These are phyloP conservation scores for Aphelenchoides bicaudatus DNA, from an alignment of 2,888 invertebrate genomes.

Conservation along the genomic window DNA sequence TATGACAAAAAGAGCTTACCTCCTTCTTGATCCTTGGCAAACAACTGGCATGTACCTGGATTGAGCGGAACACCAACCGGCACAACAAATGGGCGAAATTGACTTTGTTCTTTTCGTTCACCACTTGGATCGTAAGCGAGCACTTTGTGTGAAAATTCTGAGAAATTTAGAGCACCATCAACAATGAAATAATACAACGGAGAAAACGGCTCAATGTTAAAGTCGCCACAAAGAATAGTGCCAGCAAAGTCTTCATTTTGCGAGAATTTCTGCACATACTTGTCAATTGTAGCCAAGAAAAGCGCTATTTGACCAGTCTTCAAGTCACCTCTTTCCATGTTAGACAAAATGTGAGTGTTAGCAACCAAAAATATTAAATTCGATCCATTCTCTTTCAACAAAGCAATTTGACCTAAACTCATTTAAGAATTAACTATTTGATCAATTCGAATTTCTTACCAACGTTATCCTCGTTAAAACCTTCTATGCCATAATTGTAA, in stretches of 20 bases:
- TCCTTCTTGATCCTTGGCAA: no score
- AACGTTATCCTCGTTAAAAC: constrained; percentile 40
- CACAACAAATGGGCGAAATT: constrained; percentile 1
- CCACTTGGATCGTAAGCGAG: no score
- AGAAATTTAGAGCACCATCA: constrained; percentile 64
- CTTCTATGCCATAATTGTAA: constrained; percentile 26
- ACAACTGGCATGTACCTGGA: constrained; percentile 1
- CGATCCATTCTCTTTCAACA: constrained; percentile 32
- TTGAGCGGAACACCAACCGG: background rate
- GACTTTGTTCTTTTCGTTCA: no score
- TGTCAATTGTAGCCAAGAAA: constrained; percentile 78
- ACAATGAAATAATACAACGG: constrained; percentile 72
- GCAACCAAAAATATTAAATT: constrained; percentile 70
- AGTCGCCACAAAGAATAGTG: constrained; percentile 80
- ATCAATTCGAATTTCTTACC: constrained; percentile 23
- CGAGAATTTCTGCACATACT: constrained; percentile 64
- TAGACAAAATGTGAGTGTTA: constrained; percentile 89
- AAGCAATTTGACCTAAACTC: constrained; percentile 40
- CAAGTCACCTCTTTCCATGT: constrained; percentile 82
- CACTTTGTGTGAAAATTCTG: background rate
- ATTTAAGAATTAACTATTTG: background rate
- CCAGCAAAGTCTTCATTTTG: constrained; percentile 1
- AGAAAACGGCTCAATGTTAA: constrained; percentile 77
- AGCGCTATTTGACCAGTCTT: constrained; percentile 81
- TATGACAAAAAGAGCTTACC: no score